Evolutionary conservation across 2,888 invertebrate genomes (phyloP), one percentile per base, ranked within the genome.

Genomic region (Apoda limacodes): DNA sequence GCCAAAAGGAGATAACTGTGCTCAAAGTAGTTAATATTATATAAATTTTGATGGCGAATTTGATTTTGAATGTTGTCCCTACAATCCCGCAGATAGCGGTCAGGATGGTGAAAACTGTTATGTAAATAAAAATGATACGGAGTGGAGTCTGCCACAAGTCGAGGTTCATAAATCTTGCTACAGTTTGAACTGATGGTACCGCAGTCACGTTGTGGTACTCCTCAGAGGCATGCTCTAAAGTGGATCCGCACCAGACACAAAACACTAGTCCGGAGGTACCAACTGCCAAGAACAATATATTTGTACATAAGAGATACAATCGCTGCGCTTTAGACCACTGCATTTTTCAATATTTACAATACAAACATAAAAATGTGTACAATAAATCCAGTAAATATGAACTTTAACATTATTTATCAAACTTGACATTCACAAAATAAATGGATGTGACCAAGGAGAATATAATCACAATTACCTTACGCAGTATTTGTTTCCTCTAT

Each of bases 41-140:
- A 43, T 78, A 80, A 1, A 64, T 51, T 37, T 76, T 74, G 2
- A 75, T 50, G 0, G 76, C 75, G 28, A 74, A 76, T 52, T 69
- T 68, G 7, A 67, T 29, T 42, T 54, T 64, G 37, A 74, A 78
- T 0, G 71, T 71, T 0, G 78, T 70, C 2, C 75, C 74, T 2
- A 76, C 40, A 0, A 78, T 54, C 0, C 80, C 80, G 34, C 75
- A 80, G 29, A 74, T 74, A 0, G 78, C 70, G 1, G 76, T 72
- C 25, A 70, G 28, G 55, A 72, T 67, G 0, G 63, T 52, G 0
- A 74, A 12, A 0, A 51, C 21, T 1, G 65, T 49, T 20, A 75
- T 32, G 0, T 66, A 61, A 17, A 71, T 61, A 1, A 78, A 39
- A 5, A 78, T 44, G 2, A 65, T 43, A 0, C 68, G 67, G 28